These are phyloP conservation scores for Smithornis capensis DNA, from an alignment of 2,113 vertebrate genomes.

Conservation along the genomic window DNA sequence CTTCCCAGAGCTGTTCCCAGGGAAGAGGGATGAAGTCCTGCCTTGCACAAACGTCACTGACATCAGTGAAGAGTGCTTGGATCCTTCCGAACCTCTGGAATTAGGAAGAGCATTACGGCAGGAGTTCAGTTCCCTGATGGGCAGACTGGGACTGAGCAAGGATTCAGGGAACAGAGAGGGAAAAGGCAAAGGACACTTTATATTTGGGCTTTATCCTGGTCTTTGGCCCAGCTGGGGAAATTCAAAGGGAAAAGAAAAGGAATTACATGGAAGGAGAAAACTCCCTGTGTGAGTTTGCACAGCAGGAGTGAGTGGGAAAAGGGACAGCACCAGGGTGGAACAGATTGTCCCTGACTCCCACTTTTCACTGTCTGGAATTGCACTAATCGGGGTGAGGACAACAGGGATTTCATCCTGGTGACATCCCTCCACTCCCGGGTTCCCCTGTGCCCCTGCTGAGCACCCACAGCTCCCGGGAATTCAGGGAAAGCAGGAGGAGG, in stretches of 20 bases:
- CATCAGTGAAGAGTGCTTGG: not conserved
- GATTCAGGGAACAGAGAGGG: not conserved
- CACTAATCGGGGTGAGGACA: not conserved
- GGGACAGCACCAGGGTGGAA: not conserved
- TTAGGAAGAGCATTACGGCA: not conserved
- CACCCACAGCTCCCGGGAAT: not conserved
- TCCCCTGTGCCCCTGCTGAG: not conserved
- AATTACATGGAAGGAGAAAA: rapidly evolving
- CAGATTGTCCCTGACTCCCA: not conserved
- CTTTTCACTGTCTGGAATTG: not conserved
- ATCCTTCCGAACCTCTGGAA: not conserved
- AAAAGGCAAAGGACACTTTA: not conserved
- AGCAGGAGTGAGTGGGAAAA: not conserved
- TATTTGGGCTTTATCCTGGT: not conserved
- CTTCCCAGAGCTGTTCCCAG: not conserved
- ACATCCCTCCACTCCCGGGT: not conserved
- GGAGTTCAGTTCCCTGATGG: not conserved
- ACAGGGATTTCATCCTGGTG: not conserved
- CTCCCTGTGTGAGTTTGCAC: too few species aligned
- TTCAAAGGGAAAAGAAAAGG: not conserved
- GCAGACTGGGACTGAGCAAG: too few species aligned
- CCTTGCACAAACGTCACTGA: not conserved
- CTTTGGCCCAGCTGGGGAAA: not conserved
- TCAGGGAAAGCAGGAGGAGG: not conserved
- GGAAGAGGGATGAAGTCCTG: not conserved